Evolutionary conservation across 2,113 vertebrate species (phyloP), one percentile per base, ranked within the genome.

Genomic region (Raja brachyura): DNA sequence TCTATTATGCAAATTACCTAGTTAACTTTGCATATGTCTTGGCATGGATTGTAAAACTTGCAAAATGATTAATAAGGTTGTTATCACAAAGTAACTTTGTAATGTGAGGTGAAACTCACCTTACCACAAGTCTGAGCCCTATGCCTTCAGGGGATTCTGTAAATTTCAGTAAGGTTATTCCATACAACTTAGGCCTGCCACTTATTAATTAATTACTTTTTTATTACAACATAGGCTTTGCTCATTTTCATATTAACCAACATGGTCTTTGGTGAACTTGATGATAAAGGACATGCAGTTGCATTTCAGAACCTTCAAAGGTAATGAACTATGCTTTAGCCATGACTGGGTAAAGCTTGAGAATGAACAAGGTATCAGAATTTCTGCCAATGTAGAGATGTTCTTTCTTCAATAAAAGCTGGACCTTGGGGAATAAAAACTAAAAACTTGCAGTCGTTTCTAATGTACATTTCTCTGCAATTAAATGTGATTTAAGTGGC

Each of bases 1-100:
- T 92, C 66, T 92, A 92, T 92, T 92, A 54, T 54, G 90, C 25
- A 73, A 74, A 92, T 92, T 73, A 33, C 11, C 90, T 92, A 10
- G 66, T 70, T 92, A 39, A 92, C 90, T 54, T 92, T 92, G 90
- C 39, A 54, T 92, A 74, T 48, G 68, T 54, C 90, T 92, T 92
- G 90, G 22, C 5, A 39, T 39, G 70, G 90, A 92, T 31, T 28
- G 90, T 28, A 92, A 73, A 20, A 73, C n/a, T 33, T 73, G 73
- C 28, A 70, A 92, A 92, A 73, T 92, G 90, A 92, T 73, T 92
- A 73, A 92, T 92, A 39, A 68, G 68, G 90, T 54, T 92, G 88
- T 28, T 92, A 92, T 54, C 39, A 88, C 3, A 10, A 74, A 54
- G 70, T 92, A 68, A 74, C 63, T 25, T 39, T 92, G 31, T 73